Evolutionary conservation across 2,888 invertebrate genomes (phyloP), one percentile per base, ranked within the genome.

Genomic region (Agrilus mali): DNA sequence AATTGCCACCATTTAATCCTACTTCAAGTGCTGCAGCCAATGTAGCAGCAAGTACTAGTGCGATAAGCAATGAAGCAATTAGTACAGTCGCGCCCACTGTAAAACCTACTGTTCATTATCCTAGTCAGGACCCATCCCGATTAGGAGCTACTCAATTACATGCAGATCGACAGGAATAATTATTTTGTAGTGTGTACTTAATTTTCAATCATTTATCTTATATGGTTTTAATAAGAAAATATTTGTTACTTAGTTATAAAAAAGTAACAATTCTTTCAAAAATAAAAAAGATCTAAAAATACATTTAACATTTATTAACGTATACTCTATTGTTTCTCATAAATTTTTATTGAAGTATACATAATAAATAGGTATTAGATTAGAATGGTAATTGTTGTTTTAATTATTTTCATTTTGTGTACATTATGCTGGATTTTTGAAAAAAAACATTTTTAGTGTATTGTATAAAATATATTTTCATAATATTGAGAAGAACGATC

Each of bases 51-150:
- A 47, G 46, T 38, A 36, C 34, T 16, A 22, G 42, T 3, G 40
- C 47, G 33, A 41, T 41, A 22, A 37, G 48, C 35, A 51, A 50
- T 44, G 27, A 27, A 8, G 49, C 55, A 38, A 45, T 41, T 65
- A 14, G 70, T 68, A 56, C 59, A 14, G 57, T 53, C 7, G 56
- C 47, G 5, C 63, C 68, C 0, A 62, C 65, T 36, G 67, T 68
- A 4, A 67, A 78, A 1, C 72, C 77, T 1, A 73, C 77, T 45
- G 70, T 82, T 38, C 94, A 96, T 68, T 98, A 98, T 73, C 96
- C 97, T 4, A 94, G 94, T 60, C 97, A 97, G 67, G 97, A 98
- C 73, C 97, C 97, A 0, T 82, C 86, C 33, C 74, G 94, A 22
- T 78, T 95, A 67, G 95, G 95, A 0, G 80, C 88, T 0, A 69